These are phyloP conservation scores for Pitangus sulphuratus DNA, from an alignment of 2,797 vertebrate species.

Conservation along the genomic window DNA sequence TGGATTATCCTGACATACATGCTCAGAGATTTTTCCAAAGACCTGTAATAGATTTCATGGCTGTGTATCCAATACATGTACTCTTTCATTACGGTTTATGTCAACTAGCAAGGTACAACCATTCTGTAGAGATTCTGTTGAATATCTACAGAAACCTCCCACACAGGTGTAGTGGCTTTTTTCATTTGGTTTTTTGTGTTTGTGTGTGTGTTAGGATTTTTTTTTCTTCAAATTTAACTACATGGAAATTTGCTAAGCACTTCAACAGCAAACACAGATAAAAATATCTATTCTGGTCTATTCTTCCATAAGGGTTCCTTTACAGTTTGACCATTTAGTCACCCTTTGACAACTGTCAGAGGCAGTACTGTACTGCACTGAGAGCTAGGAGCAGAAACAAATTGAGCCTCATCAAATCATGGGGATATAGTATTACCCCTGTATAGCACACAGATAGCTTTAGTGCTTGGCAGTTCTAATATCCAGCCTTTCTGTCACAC, in stretches of 20 bases:
- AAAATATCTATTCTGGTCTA: not conserved
- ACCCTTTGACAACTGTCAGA: not conserved
- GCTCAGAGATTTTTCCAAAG: not conserved
- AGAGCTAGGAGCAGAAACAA: not conserved
- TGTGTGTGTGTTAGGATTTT: not conserved
- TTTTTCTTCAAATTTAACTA: not conserved
- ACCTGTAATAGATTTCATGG: not conserved
- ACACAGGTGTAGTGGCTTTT: rapidly evolving
- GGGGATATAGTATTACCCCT: not conserved
- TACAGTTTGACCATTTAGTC: not conserved
- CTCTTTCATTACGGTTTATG: not conserved
- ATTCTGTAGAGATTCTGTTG: not conserved
- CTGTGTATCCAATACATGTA: not conserved
- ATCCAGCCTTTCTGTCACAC: not conserved
- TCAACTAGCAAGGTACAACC: not conserved
- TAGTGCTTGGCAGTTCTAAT: not conserved
- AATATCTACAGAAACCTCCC: not conserved
- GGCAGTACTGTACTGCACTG: not conserved
- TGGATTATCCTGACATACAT: not conserved
- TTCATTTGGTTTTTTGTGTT: not conserved
- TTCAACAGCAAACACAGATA: not conserved
- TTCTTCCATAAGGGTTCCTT: not conserved
- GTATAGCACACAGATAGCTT: not conserved
- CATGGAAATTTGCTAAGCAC: not conserved
- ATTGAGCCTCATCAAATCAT: not conserved